These are phyloP conservation scores for Rousettus leschenaultii DNA, from an alignment of 2,113 vertebrate genomes.

Conservation along the genomic window DNA sequence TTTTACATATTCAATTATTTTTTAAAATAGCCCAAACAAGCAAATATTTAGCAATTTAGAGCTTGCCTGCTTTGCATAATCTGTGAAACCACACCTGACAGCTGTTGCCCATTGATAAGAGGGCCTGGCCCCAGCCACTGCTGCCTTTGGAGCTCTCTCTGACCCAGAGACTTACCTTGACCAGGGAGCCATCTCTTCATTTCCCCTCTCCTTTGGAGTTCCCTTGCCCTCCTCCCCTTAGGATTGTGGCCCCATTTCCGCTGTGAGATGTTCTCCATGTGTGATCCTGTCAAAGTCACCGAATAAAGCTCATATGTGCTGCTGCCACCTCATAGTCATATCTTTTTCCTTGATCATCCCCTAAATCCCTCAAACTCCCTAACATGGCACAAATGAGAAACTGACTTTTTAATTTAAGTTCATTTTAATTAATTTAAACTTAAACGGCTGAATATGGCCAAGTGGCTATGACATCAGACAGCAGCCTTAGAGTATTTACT, in stretches of 20 bases:
- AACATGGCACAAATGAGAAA: background rate
- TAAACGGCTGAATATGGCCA: background rate
- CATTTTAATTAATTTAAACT: background rate
- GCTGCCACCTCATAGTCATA: background rate
- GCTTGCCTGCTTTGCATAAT: background rate
- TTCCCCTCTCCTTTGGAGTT: background rate
- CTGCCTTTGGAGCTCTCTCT: background rate
- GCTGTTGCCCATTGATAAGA: background rate
- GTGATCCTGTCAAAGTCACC: background rate
- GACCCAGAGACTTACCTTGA: background rate
- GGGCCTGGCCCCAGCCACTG: background rate
- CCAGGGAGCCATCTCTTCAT: background rate
- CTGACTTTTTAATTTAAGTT: background rate
- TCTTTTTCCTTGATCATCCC: background rate
- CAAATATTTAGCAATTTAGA: background rate
- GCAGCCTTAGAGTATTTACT: background rate
- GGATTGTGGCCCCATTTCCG: background rate
- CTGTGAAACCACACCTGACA: background rate
- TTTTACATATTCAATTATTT: background rate
- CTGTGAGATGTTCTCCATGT: too few relatives aligned
- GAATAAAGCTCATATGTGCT: background rate
- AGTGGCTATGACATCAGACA: background rate
- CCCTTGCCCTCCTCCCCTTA: background rate
- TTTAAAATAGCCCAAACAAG: background rate
- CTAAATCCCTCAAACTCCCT: background rate